These are phyloP conservation scores for Galaxias olidus DNA, from an alignment of 2,797 vertebrate genomes.

Conservation along the genomic window DNA sequence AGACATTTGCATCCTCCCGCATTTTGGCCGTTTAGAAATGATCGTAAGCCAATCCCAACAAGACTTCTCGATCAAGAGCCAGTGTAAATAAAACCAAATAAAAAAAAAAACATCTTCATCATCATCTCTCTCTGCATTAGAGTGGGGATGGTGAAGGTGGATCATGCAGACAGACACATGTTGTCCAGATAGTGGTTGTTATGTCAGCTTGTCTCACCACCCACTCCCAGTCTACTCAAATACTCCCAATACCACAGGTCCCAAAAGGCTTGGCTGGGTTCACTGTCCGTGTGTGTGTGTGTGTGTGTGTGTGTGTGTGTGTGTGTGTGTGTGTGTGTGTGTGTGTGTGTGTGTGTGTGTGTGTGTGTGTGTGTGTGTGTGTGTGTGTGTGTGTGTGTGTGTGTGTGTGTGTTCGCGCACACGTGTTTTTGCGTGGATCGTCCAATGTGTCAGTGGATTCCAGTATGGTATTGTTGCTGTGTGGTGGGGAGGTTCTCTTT, in stretches of 20 bases:
- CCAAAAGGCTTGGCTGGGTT: slow-evolving; percentile 1
- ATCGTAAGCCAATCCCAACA: no score
- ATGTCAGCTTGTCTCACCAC: neutral
- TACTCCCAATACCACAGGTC: slow-evolving; percentile 1
- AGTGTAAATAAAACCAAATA: no score
- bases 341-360: neutral
- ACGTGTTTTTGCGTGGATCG: neutral
- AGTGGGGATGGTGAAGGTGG: no score
- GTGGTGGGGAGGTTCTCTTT: slow-evolving; percentile 6
- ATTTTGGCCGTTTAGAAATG: no score
- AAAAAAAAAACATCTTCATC: no score
- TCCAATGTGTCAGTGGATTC: no score
- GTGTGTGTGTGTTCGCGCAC: no score
- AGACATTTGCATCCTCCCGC: no score
- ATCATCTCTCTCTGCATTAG: no score
- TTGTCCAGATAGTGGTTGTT: slow-evolving; percentile 5
- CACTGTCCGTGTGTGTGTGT: slow-evolving; percentile 18
- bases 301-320: slow-evolving; percentile 5
- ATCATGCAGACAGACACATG: slow-evolving; percentile 10
- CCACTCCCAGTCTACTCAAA: neutral
- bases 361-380: neutral
- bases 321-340: neutral
- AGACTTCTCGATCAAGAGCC: no score
- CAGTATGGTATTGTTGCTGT: neutral
- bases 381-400: neutral